These are phyloP conservation scores for Drosophila seclusa DNA, from an alignment of 2,888 invertebrate species.

Conservation along the genomic window DNA sequence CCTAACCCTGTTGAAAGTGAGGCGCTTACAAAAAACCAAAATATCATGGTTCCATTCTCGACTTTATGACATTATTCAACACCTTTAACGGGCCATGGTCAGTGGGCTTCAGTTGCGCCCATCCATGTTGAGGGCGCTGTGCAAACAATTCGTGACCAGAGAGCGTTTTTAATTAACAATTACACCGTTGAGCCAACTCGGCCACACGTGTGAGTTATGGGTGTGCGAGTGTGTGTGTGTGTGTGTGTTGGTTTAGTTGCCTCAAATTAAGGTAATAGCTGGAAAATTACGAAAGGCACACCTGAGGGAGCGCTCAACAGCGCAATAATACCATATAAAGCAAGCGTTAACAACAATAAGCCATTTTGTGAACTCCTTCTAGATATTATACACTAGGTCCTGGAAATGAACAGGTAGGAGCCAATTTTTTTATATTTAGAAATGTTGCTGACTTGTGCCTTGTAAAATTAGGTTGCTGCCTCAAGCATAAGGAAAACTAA, in stretches of 20 bases:
- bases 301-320: conserved; percentile 37
- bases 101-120: conserved; percentile 9
- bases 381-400: background rate
- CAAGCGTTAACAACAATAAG: conserved; percentile 10
- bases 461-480: background rate
- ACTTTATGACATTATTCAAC: conserved; percentile 41
- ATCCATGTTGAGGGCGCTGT: conserved; percentile 17
- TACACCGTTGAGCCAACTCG: conserved; percentile 48
- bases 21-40: conserved; percentile 2
- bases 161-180: conserved; percentile 75
- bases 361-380: background rate
- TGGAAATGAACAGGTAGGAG: background rate
- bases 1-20: conserved; percentile 4
- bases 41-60: conserved; percentile 8
- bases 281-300: conserved; percentile 56
- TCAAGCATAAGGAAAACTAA: background rate
- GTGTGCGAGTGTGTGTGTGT: conserved; percentile 5
- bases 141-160: conserved; percentile 61
- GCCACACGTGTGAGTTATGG: conserved; percentile 50
- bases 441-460: background rate
- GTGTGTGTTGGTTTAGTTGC: conserved; percentile 18
- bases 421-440: background rate
- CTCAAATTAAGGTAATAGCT: conserved; percentile 71
- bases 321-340: conserved; percentile 2
- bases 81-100: conserved; percentile 30